Evolutionary conservation across 2,888 invertebrate species (phyloP).

Genomic region (Leucania comma): DNA sequence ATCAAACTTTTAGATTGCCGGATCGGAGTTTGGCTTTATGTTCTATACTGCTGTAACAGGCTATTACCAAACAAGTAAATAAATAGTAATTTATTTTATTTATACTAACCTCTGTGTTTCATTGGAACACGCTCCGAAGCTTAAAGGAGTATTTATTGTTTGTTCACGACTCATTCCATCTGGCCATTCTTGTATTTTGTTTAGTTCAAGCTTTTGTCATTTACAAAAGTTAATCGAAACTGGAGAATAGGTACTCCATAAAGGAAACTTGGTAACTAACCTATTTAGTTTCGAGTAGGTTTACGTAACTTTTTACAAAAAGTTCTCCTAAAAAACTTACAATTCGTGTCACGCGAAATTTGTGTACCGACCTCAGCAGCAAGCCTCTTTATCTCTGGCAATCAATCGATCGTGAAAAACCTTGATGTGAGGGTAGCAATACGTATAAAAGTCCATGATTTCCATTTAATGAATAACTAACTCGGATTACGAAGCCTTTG

Average conservation of each 20-base stretch:
- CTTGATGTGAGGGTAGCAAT: slow-evolving; percentile 21
- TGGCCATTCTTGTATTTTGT: slow-evolving; percentile 27
- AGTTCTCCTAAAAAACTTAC: neutral
- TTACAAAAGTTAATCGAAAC: slow-evolving; percentile 23
- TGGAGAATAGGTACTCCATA: neutral
- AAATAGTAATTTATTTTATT: slow-evolving; percentile 49
- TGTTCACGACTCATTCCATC: slow-evolving; percentile 25
- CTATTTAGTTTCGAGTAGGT: no score
- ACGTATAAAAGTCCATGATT: slow-evolving; percentile 11
- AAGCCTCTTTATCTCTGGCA: neutral
- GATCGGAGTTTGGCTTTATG: slow-evolving; percentile 13
- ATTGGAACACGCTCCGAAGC: slow-evolving; percentile 39
- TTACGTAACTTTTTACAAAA: no score
- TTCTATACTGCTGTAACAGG: slow-evolving; percentile 25
- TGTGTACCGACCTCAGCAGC: no score
- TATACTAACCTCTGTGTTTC: slow-evolving; percentile 22
- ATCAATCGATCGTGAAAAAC: slow-evolving; percentile 22
- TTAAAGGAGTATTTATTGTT: slow-evolving; percentile 36
- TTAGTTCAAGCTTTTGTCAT: slow-evolving; percentile 15
- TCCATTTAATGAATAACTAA: slow-evolving; percentile 29
- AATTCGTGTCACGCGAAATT: neutral
- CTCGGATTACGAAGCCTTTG: slow-evolving; percentile 28
- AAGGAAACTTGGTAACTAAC: slow-evolving; percentile 1
- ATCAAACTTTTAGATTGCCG: slow-evolving; percentile 35
- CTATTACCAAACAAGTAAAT: slow-evolving; percentile 37